Evolutionary conservation across 2,888 invertebrate species (phyloP).

Genomic region (Tribolium freemani): DNA sequence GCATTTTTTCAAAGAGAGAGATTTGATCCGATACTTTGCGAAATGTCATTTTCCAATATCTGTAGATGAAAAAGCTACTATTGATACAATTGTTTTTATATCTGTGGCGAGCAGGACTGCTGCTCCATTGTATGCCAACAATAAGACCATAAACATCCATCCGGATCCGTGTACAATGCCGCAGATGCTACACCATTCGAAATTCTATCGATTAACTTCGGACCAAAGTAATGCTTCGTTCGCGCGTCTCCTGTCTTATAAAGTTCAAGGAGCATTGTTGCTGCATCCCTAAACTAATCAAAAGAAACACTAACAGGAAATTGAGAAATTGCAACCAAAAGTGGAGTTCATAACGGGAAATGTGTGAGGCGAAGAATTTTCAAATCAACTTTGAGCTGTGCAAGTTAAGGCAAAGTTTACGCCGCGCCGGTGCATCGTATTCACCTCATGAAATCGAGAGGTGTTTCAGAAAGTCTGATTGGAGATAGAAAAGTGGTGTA

Average conservation of each 20-base stretch:
- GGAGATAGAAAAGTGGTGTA: not conserved
- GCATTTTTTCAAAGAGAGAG: constrained; percentile 29
- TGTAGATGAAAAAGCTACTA: constrained; percentile 40
- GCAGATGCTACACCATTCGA: constrained; percentile 41
- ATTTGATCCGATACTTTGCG: constrained; percentile 33
- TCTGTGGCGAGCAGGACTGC: constrained; percentile 40
- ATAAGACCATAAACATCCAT: constrained; percentile 44
- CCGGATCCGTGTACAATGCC: constrained; percentile 37
- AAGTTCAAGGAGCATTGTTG: not conserved
- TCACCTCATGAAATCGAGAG: not conserved
- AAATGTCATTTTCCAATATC: constrained; percentile 35
- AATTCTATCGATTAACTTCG: constrained; percentile 38
- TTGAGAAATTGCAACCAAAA: not conserved
- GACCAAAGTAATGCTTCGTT: constrained; percentile 29
- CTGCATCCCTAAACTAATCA: not conserved
- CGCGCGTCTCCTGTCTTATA: constrained; percentile 7
- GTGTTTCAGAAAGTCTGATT: not conserved
- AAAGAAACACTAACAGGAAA: not conserved
- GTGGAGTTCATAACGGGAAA: not conserved
- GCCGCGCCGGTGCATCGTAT: not conserved
- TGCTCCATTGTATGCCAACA: constrained; percentile 37
- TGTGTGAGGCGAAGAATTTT: not conserved
- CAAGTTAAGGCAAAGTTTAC: not conserved
- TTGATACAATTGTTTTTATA: constrained; percentile 43
- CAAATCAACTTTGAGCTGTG: not conserved